phyloP scores from a whole-genome alignment of 2,113 vertebrate genomes.

The Azemiops feae region DNA sequence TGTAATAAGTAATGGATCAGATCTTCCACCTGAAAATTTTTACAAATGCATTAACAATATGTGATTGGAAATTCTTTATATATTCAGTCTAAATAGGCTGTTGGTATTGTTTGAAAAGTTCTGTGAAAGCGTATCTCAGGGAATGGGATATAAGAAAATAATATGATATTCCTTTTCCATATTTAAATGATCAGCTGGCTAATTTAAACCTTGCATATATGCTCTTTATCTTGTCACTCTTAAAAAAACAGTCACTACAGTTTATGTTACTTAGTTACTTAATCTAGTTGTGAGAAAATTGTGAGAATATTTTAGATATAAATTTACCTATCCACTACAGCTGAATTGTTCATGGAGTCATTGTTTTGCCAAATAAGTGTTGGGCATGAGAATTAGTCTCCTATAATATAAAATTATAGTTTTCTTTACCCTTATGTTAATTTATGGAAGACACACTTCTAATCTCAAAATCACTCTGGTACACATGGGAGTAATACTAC shows the following conservation, averaged over 20 bases:
- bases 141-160: neutral
- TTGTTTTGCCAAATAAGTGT: neutral
- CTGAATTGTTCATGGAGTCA: neutral
- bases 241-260: neutral
- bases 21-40: neutral
- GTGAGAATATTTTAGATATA: neutral
- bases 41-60: neutral
- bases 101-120: neutral
- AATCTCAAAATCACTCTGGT: neutral
- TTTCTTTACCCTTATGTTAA: neutral
- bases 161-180: neutral
- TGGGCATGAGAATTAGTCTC: neutral
- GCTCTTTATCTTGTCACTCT: neutral
- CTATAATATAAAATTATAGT: neutral
- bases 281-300: neutral
- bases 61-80: neutral
- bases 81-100: neutral
- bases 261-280: neutral
- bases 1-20: neutral
- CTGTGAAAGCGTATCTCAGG: neutral
- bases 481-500: neutral
- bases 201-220: neutral
- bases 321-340: neutral
- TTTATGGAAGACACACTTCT: neutral
- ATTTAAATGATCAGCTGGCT: neutral